Base-by-base conservation (phyloP, 2,888 invertebrate species). In the Parnassius smintheus region DNA sequence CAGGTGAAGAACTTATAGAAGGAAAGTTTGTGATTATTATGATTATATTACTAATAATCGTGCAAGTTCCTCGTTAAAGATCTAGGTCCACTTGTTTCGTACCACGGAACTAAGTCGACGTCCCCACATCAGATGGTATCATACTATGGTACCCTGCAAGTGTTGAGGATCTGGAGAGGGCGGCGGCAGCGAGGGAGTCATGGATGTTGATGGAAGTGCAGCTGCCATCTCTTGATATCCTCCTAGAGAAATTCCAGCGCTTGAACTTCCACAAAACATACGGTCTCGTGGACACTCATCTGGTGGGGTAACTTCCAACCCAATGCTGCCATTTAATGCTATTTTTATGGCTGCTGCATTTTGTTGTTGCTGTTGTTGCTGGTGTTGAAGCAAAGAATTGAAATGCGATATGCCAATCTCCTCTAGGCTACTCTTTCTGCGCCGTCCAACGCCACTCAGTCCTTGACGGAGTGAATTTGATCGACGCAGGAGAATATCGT, bases 61-160 rank as follows among this genome's bases (percentile, higher is more conserved):
- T 56, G 53, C 61, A 65, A 46, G 46, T 59, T 56, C 59, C 48
- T 56, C 42, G 67, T 66, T 50, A 52, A 67, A 51, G 65, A 51
- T 71, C 70, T 94, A 95, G 81, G 93, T 93, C 94, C 95, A 94
- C 85, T 94, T 95, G 81, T 94, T 96, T 83, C 95, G 94, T 76
- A 94, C 89, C 72, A 95, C 94, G 87, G 96, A 95, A 92, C 96
- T 94, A 88, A 95, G 93, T 92, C 96, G 94, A 89, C 96, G 96
- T 94, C 96, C 96, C 96, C 96, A 96, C 96, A 96, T 96, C 68
- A 96, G 95, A 94, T 96, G 95, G 94, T 97, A 97, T 97, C 96
- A 97, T 96, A 97, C 97, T 89, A 97, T 96, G 81, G 97, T 97
- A 72, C 97, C 97, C 88, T 97, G 97, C 67, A 96, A 91, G 79